These are phyloP conservation scores for Gobiocypris rarus DNA, from an alignment of 2,113 vertebrate genomes.

Conservation along the genomic window DNA sequence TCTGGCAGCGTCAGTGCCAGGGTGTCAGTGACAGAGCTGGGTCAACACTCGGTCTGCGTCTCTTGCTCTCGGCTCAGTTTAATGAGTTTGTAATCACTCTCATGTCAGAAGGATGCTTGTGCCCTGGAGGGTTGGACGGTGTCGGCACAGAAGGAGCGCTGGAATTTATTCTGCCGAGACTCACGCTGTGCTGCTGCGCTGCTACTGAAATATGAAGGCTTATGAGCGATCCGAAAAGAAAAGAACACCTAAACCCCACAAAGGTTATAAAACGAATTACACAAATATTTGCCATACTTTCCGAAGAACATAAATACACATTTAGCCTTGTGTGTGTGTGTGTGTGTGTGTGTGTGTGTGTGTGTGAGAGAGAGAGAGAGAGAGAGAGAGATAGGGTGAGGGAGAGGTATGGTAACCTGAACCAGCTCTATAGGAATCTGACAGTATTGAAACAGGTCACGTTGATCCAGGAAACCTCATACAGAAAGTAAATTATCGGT, in stretches of 20 bases:
- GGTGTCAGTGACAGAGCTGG: slow-evolving; percentile 46
- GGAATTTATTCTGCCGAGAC: slow-evolving; percentile 26
- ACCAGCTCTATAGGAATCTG: slow-evolving; percentile 1
- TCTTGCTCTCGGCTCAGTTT: slow-evolving; percentile 34
- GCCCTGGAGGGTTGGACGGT: slow-evolving; percentile 15
- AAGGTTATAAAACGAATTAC: slow-evolving; percentile 40
- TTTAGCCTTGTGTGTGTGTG: neutral
- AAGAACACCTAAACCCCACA: slow-evolving; percentile 41
- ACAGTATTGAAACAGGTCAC: slow-evolving; percentile 19
- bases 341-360: too few species aligned
- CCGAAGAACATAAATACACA: slow-evolving; percentile 38
- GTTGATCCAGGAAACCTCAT: slow-evolving; percentile 28
- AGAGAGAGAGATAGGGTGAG: too few species aligned
- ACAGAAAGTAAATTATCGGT: neutral
- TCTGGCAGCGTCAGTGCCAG: neutral
- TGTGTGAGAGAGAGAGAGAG: neutral
- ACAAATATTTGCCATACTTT: slow-evolving; percentile 53
- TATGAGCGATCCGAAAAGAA: slow-evolving; percentile 14
- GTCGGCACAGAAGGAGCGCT: neutral
- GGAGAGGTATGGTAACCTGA: slow-evolving; percentile 37
- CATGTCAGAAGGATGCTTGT: slow-evolving; percentile 20
- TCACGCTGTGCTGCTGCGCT: slow-evolving; percentile 20
- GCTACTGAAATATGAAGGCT: slow-evolving; percentile 42
- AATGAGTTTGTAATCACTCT: slow-evolving; percentile 46
- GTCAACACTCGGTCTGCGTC: slow-evolving; percentile 43